These are phyloP conservation scores for Elephantulus edwardii DNA, from an alignment of 2,113 vertebrate species.

Conservation along the genomic window DNA sequence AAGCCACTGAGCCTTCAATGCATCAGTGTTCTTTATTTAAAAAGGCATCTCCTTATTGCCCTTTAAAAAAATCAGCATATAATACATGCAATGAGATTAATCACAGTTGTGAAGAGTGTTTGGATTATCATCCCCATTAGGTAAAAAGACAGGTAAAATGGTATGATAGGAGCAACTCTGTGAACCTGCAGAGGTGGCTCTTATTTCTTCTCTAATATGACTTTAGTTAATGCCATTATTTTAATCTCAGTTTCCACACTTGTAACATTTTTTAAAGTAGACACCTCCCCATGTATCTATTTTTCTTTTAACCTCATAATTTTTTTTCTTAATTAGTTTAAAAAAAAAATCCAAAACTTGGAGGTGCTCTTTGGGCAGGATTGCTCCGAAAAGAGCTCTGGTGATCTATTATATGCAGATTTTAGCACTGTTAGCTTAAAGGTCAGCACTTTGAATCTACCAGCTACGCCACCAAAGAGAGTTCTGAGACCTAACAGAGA, in stretches of 20 bases:
- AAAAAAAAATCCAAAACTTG: background rate
- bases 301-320: background rate
- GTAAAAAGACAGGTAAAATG: background rate
- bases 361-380: no score
- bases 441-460: no score
- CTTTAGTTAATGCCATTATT: background rate
- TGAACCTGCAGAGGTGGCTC: background rate
- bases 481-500: no score
- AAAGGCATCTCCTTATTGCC: background rate
- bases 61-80: background rate
- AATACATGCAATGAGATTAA: background rate
- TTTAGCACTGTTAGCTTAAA: no score
- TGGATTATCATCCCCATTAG: background rate
- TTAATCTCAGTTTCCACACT: background rate
- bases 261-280: background rate
- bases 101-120: background rate
- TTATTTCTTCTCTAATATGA: background rate
- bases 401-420: no score
- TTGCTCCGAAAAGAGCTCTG: no score
- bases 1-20: background rate
- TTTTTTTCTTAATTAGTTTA: background rate
- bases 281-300: background rate
- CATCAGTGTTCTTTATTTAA: background rate
- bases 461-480: no score
- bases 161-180: background rate